Conservation (phyloP, 1,140 invertebrate genomes). For the Drosophila hydei region DNA sequence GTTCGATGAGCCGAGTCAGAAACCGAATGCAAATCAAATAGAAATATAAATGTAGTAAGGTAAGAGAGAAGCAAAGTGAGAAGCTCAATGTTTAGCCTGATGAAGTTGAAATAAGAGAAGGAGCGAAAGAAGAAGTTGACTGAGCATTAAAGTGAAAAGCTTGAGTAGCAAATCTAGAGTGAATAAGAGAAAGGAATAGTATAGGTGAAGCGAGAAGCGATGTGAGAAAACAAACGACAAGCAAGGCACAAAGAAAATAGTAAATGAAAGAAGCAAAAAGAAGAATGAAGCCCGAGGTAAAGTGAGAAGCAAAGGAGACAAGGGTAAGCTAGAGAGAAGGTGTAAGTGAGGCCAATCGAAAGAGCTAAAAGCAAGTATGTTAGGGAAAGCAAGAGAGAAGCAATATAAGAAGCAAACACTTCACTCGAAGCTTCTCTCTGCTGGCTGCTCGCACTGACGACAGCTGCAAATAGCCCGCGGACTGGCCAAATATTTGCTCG, state of each 20-base stretch:
- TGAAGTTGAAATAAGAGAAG: no score
- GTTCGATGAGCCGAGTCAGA: no score
- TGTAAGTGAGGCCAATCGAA: no score
- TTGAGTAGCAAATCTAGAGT: neutral
- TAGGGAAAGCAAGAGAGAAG: neutral
- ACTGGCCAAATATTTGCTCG: slow-evolving; percentile 32
- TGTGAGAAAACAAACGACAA: neutral
- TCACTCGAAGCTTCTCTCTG: neutral
- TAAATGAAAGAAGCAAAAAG: neutral
- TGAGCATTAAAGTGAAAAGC: no score
- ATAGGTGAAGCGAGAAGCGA: neutral
- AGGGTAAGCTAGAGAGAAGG: neutral
- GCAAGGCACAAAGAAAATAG: neutral
- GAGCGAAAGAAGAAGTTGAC: neutral
- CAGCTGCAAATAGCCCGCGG: slow-evolving; percentile 17
- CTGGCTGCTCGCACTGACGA: neutral
- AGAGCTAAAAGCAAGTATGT: no score
- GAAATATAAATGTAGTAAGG: neutral
- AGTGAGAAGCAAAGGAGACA: neutral
- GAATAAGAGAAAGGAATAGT: neutral
- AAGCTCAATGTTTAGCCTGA: neutral
- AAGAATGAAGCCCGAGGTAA: no score
- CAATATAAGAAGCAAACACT: neutral
- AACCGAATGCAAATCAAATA: neutral
- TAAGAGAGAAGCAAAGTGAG: neutral